phyloP scores from a whole-genome alignment of 2,888 invertebrate genomes.

The Morinoia aosen region DNA sequence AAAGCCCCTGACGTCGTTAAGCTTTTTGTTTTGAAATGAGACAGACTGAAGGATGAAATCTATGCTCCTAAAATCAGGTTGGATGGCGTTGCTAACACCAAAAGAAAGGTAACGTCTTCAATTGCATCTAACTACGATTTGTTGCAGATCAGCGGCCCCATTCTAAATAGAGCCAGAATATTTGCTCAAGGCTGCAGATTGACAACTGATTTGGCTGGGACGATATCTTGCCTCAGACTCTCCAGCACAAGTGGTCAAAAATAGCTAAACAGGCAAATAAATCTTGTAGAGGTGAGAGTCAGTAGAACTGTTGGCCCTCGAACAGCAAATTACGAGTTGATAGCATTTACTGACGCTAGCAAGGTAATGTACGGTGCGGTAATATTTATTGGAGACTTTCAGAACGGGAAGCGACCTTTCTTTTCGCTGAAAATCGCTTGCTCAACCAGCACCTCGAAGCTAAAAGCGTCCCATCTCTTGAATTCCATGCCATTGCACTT shows the following conservation, averaged over 20 bases:
- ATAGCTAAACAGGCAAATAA: conserved; percentile 25
- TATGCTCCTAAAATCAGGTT: too few relatives aligned
- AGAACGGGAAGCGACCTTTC: background rate
- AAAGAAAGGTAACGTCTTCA: background rate
- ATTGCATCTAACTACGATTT: background rate
- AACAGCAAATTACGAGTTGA: background rate
- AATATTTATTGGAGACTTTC: background rate
- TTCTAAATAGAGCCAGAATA: background rate
- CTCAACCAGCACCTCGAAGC: too few relatives aligned
- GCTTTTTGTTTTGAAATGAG: too few relatives aligned
- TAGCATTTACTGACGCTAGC: too few relatives aligned
- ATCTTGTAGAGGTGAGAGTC: background rate
- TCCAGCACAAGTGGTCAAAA: background rate
- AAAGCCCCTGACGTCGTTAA: background rate
- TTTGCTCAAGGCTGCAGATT: too few relatives aligned
- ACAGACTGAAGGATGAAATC: too few relatives aligned
- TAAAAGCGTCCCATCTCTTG: too few relatives aligned
- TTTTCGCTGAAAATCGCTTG: too few relatives aligned
- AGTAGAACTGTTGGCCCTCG: background rate
- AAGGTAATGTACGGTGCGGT: background rate
- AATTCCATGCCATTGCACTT: too few relatives aligned
- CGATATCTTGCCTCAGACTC: background rate
- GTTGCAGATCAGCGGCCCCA: background rate
- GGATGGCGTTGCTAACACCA: too few relatives aligned
- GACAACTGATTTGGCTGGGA: background rate